Evolutionary conservation across 2,113 vertebrate genomes (phyloP), one percentile per base, ranked within the genome.

Genomic region (Mixornis gularis): DNA sequence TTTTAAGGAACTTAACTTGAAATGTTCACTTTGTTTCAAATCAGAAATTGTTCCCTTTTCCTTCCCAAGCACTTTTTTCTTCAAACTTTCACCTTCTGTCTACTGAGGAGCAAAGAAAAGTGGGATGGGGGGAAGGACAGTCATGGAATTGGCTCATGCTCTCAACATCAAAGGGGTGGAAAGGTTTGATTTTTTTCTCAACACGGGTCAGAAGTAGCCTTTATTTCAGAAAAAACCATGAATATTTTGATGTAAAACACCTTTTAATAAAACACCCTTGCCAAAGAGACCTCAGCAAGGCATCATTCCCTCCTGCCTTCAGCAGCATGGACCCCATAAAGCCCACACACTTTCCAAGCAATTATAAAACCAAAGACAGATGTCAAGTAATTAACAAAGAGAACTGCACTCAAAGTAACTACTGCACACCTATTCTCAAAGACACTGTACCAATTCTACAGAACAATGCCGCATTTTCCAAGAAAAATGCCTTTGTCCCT

Each of bases 401-500:
- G 15, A 87, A 53, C 18, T 36, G 34, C 63, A 53, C 18, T 89
- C 74, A 29, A 2, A 59, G 38, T 25, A 83, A 79, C 36, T 65
- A 19, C 55, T 24, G 52, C 58, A 89, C 17, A 59, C 80, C 38
- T 83, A 43, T 87, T 91, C 74, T 87, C 85, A 87, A 70, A 87
- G 63, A 73, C 74, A 85, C 13, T 29, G 48, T 30, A 85, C 55
- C 81, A 82, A 38, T 85, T 48, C 68, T 25, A 41, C 40, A 85
- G 55, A 93, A 89, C 43, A 85, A 55, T 49, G 62, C 32, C 22
- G 63, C 12, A 13, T 82, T 94, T 91, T 44, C 55, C 80, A 91
- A 65, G 56, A 60, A 89, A 82, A 91, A 76, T 1, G 25, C 71
- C 89, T 91, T 79, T 93, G 84, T 82, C 87, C 91, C 48, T 87